These are phyloP conservation scores for Phasianus colchicus DNA, from an alignment of 2,113 vertebrate genomes.

Conservation along the genomic window DNA sequence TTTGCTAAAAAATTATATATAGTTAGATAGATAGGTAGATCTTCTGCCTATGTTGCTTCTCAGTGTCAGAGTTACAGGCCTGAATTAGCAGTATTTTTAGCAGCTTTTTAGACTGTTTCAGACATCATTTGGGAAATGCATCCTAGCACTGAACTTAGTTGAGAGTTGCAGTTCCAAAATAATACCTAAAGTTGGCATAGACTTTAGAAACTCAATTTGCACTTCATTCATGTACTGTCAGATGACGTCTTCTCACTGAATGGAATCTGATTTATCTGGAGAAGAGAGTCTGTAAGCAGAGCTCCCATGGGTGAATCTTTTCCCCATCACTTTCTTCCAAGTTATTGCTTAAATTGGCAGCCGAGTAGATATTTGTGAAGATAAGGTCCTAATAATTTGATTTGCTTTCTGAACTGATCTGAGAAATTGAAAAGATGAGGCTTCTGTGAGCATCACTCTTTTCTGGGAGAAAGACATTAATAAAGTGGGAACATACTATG, in stretches of 20 bases:
- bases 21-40: too few relatives aligned
- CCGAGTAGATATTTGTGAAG: background rate
- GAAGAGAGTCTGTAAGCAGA: background rate
- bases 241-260: background rate
- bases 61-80: background rate
- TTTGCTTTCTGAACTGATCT: background rate
- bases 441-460: background rate
- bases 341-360: background rate
- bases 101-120: background rate
- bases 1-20: background rate
- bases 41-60: background rate
- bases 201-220: background rate
- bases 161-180: background rate
- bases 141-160: background rate
- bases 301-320: background rate
- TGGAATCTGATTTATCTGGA: background rate
- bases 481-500: rapidly evolving
- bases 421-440: background rate
- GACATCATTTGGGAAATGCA: background rate
- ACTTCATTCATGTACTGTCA: rapidly evolving
- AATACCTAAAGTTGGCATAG: rapidly evolving
- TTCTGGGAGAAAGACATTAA: background rate
- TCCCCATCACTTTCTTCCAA: background rate
- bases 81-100: background rate
- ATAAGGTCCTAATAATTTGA: background rate